phyloP scores from a whole-genome alignment of 1,140 invertebrate species.

The Melitaea cinxia region DNA sequence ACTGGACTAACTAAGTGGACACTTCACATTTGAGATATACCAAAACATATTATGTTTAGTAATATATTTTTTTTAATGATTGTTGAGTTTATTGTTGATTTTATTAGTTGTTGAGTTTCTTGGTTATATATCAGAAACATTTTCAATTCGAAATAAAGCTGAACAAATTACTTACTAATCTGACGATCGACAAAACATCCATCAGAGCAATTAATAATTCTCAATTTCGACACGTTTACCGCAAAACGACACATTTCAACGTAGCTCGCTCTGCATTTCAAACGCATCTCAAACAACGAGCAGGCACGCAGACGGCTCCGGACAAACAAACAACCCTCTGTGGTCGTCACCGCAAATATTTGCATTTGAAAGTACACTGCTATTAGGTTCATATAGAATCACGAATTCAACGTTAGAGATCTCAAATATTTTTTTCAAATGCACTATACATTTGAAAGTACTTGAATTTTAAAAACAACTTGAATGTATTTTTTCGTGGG shows the following conservation, averaged over 20 bases:
- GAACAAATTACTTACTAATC: background rate
- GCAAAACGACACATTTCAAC: background rate
- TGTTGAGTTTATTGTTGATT: too few species aligned
- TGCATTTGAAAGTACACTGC: slow-evolving; percentile 5
- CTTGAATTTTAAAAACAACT: background rate
- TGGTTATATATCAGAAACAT: too few species aligned
- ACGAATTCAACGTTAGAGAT: background rate
- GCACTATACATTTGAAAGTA: too few species aligned
- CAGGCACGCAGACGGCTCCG: background rate
- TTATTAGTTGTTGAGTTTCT: too few species aligned
- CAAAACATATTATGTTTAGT: too few species aligned
- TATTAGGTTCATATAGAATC: slow-evolving; percentile 8
- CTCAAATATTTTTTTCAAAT: too few species aligned
- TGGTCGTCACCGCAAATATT: slow-evolving; percentile 7
- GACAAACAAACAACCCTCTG: slow-evolving; percentile 8
- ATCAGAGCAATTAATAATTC: slow-evolving; percentile 6
- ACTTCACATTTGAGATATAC: too few species aligned
- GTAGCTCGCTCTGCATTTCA: slow-evolving; percentile 15
- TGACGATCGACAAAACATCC: background rate
- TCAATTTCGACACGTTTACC: background rate
- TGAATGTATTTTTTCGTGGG: background rate
- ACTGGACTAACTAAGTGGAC: too few species aligned
- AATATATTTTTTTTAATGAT: too few species aligned
- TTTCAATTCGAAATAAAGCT: background rate
- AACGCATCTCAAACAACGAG: slow-evolving; percentile 17